Percentiles rank a stretch among this genome's conserved stretches.
Evolutionary conservation across 2,888 invertebrate species (phyloP).

Genomic region (Chrysolina haemoptera): DNA sequence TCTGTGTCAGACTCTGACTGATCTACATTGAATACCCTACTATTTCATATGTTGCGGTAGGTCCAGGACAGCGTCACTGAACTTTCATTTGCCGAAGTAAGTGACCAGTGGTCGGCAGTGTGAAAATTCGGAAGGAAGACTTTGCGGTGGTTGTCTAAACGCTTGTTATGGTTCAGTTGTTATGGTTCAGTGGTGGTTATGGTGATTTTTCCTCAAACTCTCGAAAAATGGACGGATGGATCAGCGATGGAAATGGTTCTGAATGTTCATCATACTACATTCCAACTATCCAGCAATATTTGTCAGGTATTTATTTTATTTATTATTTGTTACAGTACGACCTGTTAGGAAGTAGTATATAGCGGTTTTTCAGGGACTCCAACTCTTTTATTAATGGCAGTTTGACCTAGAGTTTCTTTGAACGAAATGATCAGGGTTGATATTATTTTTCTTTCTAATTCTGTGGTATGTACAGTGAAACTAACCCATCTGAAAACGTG

Average conservation of each 20-base stretch:
- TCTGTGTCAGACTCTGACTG: no score
- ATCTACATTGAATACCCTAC: background rate
- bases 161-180: background rate
- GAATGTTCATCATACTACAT: conserved; percentile 56
- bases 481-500: no score
- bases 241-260: conserved; percentile 41
- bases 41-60: background rate
- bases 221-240: conserved; percentile 1
- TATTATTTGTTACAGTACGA: background rate
- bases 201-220: background rate
- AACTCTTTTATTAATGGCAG: no score
- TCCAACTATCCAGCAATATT: conserved; percentile 62
- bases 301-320: conserved; percentile 58
- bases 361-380: no score
- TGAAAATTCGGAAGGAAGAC: background rate
- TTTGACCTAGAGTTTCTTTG: no score
- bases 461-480: no score
- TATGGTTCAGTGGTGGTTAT: background rate
- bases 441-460: no score
- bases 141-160: background rate
- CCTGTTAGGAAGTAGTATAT: no score
- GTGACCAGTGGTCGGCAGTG: background rate
- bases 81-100: background rate
- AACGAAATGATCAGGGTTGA: no score
- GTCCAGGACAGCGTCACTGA: background rate